A percentile compares a stretch with the other conserved stretches of the same genome.
These are phyloP conservation scores for Micromussa lordhowensis DNA, from an alignment of 92 coral and sea anemone species.

Conservation along the genomic window DNA sequence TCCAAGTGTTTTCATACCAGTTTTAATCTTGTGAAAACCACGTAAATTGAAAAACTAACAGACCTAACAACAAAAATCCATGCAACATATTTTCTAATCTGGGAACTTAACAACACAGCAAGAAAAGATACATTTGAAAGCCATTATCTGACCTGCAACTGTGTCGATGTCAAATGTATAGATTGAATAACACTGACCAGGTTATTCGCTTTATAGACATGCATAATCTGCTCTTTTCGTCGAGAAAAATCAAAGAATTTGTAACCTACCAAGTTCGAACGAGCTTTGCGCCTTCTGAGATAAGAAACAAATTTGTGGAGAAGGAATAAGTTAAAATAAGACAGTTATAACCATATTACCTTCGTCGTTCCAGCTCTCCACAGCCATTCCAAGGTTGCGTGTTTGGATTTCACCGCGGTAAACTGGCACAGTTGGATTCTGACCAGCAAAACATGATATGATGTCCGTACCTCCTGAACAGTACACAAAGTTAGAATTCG, in stretches of 20 bases:
- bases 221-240: not conserved
- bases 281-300: not conserved
- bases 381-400: constrained; percentile 97
- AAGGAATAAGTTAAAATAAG: not conserved
- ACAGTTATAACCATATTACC: constrained; percentile 54
- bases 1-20: not conserved
- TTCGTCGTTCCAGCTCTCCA: constrained; percentile 91
- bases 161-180: not conserved
- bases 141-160: not conserved
- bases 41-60: not conserved
- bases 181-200: no score
- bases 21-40: not conserved
- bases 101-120: not conserved
- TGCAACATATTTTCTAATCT: not conserved
- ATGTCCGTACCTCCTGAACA: constrained; percentile 95
- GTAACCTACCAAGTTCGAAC: not conserved
- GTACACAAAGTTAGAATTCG: not conserved
- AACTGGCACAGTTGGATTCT: constrained; percentile 90
- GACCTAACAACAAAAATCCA: not conserved
- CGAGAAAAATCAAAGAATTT: not conserved
- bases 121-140: not conserved
- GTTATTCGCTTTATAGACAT: no score
- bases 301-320: not conserved
- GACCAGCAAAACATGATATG: constrained; percentile 96
- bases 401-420: constrained; percentile 97